Evolutionary conservation across 1,140 invertebrate species (phyloP).

Genomic region (Polypedilum pembai): DNA sequence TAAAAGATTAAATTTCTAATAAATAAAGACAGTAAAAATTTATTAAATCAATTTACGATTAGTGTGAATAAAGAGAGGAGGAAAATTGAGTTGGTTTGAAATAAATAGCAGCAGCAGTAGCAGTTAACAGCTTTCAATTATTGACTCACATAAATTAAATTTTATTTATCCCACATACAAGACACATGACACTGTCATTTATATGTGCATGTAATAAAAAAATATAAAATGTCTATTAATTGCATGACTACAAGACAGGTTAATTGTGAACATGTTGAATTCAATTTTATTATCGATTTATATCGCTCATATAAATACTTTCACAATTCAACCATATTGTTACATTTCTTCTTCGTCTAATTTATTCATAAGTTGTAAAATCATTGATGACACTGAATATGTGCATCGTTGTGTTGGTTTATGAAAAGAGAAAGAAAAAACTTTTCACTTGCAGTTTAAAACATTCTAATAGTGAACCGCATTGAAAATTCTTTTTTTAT

Average conservation of each 20-base stretch:
- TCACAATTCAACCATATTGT: neutral
- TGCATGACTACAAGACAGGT: slow-evolving; percentile 2
- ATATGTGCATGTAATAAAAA: neutral
- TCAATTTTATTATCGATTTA: too few species aligned
- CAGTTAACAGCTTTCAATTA: slow-evolving; percentile 13
- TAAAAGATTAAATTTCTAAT: too few species aligned
- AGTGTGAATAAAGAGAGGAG: too few species aligned
- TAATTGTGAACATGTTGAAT: neutral
- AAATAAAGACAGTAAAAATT: too few species aligned
- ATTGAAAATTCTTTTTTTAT: neutral
- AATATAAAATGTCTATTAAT: slow-evolving; percentile 19
- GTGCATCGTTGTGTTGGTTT: too few species aligned
- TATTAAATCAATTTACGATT: too few species aligned
- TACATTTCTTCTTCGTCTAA: neutral
- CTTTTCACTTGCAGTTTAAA: neutral
- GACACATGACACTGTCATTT: neutral
- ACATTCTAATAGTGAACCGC: neutral
- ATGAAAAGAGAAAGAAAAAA: too few species aligned
- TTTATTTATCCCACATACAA: neutral
- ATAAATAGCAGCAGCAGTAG: neutral
- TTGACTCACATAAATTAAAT: neutral
- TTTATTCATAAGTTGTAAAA: neutral
- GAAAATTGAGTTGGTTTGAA: slow-evolving; percentile 2
- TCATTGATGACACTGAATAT: slow-evolving; percentile 9
- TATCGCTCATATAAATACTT: neutral